Base-by-base conservation (phyloP, 2,113 vertebrate genomes). In the Pygoscelis adeliae region DNA sequence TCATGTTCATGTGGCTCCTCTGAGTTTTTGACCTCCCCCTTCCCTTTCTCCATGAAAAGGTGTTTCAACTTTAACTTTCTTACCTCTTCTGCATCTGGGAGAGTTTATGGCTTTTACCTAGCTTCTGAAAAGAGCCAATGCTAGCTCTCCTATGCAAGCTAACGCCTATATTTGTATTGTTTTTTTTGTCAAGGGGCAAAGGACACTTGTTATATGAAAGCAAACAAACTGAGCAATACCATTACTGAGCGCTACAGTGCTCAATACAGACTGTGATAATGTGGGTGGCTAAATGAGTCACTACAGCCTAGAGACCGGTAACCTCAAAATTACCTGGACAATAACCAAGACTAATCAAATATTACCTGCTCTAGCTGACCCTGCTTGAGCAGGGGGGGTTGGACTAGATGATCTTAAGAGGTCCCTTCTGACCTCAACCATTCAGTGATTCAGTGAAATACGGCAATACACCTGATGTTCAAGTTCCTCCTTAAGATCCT, bases 391-490 rank as follows among this genome's bases (percentile, higher is more conserved):
- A 65, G 0, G 0, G 15, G 15, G 1, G 6, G 5, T 5, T 78
- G 36, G 42, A 46, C 27, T 21, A 61, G 40, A 84, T 56, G 14
- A 79, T n/a, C 25, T 85, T 13, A 53, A 32, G 29, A 83, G 15
- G 2, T 65, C 13, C 13, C 49, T 89, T 90, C 34, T 73, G 87
- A 71, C 8, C 10, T 85, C 47, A 92, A 19, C 5, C 27, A 53
- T 62, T 53, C 50, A 49, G 29, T 80, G 49, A 56, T 44, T 46
- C 47, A 74, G 52, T 56, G 63, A 91, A 89, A 84, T 38, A 77
- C 0, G 0, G 9, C 2, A 13, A 46, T 21, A 88, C 13, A 65
- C 42, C 16, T 27, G 20, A 65, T 46, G 11, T 38, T 40, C 61
- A 76, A 63, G 91, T 88, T 67, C 26, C 49, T 79, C 67, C 83